Evolutionary conservation across 2,888 invertebrate species (phyloP).

Genomic region (Rhingia rostrata): DNA sequence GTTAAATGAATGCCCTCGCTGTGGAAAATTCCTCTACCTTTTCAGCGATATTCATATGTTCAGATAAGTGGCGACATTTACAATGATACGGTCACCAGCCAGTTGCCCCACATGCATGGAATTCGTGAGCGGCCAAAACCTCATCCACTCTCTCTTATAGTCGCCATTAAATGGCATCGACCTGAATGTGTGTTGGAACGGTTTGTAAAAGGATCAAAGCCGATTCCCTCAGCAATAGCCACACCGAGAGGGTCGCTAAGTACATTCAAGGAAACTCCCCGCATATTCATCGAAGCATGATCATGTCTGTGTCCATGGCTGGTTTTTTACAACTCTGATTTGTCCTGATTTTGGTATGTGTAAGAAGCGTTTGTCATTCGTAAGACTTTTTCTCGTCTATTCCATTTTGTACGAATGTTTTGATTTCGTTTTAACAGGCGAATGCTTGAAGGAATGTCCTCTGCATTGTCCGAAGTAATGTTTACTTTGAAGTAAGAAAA

Average conservation of each 20-base stretch:
- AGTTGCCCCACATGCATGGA: slow-evolving; percentile 99
- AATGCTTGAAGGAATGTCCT: no score
- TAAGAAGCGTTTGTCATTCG: slow-evolving; percentile 84
- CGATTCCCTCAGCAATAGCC: no score
- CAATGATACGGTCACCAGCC: slow-evolving; percentile 97
- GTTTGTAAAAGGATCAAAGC: slow-evolving; percentile 98
- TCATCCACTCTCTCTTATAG: slow-evolving; percentile 95
- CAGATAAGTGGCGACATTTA: slow-evolving; percentile 95
- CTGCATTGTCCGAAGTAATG: no score
- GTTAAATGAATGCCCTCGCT: slow-evolving; percentile 99
- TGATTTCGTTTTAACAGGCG: no score
- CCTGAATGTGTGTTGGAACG: slow-evolving; percentile 97
- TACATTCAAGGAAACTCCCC: slow-evolving; percentile 99
- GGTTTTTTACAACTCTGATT: slow-evolving; percentile 81
- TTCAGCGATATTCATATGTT: slow-evolving; percentile 98
- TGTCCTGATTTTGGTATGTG: slow-evolving; percentile 81
- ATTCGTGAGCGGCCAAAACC: slow-evolving; percentile 97
- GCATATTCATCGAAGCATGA: slow-evolving; percentile 97
- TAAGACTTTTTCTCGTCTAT: no score
- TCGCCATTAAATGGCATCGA: slow-evolving; percentile 94
- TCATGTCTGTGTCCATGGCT: slow-evolving; percentile 85
- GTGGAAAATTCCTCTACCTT: slow-evolving; percentile 98
- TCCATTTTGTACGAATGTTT: no score
- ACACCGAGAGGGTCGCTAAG: slow-evolving; percentile 98
- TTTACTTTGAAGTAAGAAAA: no score